Base-by-base conservation (phyloP, 1,140 invertebrate genomes). In the Drosophila pandora region DNA sequence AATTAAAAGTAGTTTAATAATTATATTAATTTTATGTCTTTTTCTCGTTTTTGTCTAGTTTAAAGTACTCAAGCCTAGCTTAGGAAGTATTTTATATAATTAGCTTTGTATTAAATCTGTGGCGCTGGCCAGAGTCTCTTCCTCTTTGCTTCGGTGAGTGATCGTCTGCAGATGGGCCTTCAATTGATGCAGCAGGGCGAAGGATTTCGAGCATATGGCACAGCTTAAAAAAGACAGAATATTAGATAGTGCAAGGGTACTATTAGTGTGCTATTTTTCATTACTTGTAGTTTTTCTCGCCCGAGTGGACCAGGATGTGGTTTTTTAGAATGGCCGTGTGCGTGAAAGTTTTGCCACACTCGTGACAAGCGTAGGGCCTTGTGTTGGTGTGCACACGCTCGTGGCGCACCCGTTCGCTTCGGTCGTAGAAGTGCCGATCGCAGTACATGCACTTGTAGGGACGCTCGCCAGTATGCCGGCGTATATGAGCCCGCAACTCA, bases 281-380 rank as follows among this genome's bases (percentile, higher is more conserved):
- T 69, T 30, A 85, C 81, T 52, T 85, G 50, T 76, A 91, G 21
- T 91, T 88, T 39, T 91, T 91, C 30, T 91, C 71, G 13, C 81
- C 90, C 0, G 90, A 72, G 30, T 91, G 90, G 4, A 83, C 50
- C 12, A 87, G 74, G 4, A 56, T 71, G 39, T 91, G 90, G 22
- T 91, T 91, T 21, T 91, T 91, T 0, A 91, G 62, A 10, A 83
- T 91, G 4, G 90, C 84, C 0, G 81, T 92, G 84, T 94, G 93
- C n/a, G 93, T 93, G 52, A 94, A 94, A 3, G 93, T 92, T 72
- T 94, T 94, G 1, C 93, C 93, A 68, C 94, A 94, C 65, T 93
- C 93, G 13, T 89, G 90, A 70, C 94, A 94, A 63, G 92, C 93
- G 60, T 93, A 94, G 0, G 94, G 94, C 7, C 94, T 80, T 12